Evolutionary conservation across 2,797 vertebrate genomes (phyloP), one percentile per base, ranked within the genome.

Genomic region (Cuniculus paca): DNA sequence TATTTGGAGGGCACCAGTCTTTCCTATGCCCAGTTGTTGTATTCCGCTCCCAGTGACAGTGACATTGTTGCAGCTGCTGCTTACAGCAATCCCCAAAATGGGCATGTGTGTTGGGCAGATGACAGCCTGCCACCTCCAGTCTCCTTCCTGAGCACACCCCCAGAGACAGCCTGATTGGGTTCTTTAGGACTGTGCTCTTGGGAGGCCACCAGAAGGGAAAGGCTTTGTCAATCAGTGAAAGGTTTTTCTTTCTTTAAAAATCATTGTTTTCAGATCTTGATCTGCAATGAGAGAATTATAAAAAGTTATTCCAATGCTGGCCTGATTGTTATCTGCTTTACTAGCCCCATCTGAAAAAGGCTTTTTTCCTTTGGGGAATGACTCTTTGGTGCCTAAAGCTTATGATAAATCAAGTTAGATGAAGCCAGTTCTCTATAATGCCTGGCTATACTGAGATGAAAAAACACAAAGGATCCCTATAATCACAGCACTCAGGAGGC

Each of bases 211-310:
- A 63, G 78, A 94, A 75, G 42, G 81, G 61, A 94, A 91, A 72
- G 28, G 26, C 61, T 84, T 78, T 9, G 0, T 94, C 94, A 92
- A 74, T 90, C 83, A 92, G 42, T 39, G 26, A 48, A 58, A 36
- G 7, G n/a, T 74, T 78, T 88, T 42, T 90, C 52, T 42, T 61
- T 87, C 81, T 94, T 88, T 89, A 68, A 90, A 86, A 96, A 65
- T 89, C 75, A 28, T 93, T 93, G 48, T 95, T 95, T 97, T 95
- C 60, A 50, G 75, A 79, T 96, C 77, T 95, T 94, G 50, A 39
- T 95, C 75, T 95, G 90, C 65, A 87, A 11, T 92, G 74, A 60
- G 58, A 89, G 60, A 94, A 86, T 97, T 96, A 81, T 56, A 85
- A 95, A 90, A 94, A 84, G 56, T 97, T 95, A 34, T 81, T 91